Percentiles rank a stretch among this genome's conserved stretches.
phyloP scores from a whole-genome alignment of 2,888 invertebrate genomes.

The Ectobius pallidus region DNA sequence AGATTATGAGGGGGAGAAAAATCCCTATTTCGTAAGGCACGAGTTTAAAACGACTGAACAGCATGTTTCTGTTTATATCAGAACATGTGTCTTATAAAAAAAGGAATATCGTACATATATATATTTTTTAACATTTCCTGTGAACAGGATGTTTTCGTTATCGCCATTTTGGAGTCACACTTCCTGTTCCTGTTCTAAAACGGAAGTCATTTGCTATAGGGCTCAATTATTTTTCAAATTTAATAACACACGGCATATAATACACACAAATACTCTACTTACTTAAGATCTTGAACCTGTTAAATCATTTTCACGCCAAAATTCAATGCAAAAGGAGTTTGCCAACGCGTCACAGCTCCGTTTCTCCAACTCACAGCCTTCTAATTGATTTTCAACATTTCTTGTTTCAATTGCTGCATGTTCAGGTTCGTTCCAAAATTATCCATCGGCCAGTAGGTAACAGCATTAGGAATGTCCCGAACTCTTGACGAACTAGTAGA shows the following conservation, averaged over 20 bases:
- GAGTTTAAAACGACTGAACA: too few relatives aligned
- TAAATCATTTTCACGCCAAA: conserved; percentile 7
- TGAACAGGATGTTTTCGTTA: conserved; percentile 56
- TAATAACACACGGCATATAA: not conserved
- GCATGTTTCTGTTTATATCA: too few relatives aligned
- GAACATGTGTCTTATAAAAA: too few relatives aligned
- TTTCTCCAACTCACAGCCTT: conserved; percentile 31
- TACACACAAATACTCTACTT: not conserved
- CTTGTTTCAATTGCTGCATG: too few relatives aligned
- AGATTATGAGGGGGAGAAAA: too few relatives aligned
- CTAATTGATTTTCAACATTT: conserved; percentile 14
- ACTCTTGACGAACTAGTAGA: too few relatives aligned
- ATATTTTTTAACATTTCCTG: conserved; percentile 10
- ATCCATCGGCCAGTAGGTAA: too few relatives aligned
- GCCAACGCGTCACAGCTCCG: conserved; percentile 20
- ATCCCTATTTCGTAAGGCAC: too few relatives aligned
- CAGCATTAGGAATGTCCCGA: too few relatives aligned
- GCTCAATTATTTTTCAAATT: conserved; percentile 32
- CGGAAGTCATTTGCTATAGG: conserved; percentile 52
- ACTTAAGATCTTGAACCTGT: not conserved
- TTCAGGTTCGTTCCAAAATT: too few relatives aligned
- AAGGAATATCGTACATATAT: too few relatives aligned
- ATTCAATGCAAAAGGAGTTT: not conserved
- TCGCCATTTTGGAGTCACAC: conserved; percentile 60
- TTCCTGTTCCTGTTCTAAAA: conserved; percentile 67